phyloP scores from a whole-genome alignment of 2,888 invertebrate genomes.

The Drosophila infuscata region DNA sequence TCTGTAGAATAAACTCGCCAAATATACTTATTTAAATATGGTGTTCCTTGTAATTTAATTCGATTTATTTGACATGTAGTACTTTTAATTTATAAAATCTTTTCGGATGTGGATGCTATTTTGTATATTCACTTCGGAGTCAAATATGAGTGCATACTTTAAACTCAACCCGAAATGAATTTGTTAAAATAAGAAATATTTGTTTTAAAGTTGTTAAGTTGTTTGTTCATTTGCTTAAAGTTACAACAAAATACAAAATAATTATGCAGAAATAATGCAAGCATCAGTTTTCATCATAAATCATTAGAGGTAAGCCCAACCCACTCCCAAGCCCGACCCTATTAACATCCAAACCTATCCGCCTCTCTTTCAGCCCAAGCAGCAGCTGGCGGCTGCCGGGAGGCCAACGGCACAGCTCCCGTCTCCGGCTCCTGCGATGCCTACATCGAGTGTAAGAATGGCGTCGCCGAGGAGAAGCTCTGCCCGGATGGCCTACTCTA shows the following conservation, averaged over 20 bases:
- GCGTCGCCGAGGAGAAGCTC: constrained; percentile 90
- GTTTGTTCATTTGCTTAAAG: constrained; percentile 31
- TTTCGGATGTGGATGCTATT: background rate
- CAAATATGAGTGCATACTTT: background rate
- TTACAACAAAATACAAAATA: background rate
- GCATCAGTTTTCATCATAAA: constrained; percentile 71
- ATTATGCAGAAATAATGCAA: constrained; percentile 24
- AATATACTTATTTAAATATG: background rate
- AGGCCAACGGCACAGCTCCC: constrained; percentile 89
- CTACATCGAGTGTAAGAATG: constrained; percentile 90
- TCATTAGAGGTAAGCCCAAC: constrained; percentile 80
- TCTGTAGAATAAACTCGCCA: background rate
- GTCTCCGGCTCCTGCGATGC: constrained; percentile 90
- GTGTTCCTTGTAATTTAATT: background rate
- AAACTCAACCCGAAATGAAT: background rate
- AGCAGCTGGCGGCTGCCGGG: constrained; percentile 86
- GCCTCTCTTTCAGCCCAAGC: constrained; percentile 68
- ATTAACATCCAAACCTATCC: constrained; percentile 59
- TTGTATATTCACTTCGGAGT: background rate
- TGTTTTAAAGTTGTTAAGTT: background rate
- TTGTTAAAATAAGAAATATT: background rate
- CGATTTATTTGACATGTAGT: background rate
- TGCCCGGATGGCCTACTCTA: constrained; percentile 94
- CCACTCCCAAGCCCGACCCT: constrained; percentile 38
- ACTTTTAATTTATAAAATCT: background rate